A percentile compares a stretch with the other conserved stretches of the same genome.
Evolutionary conservation across 2,888 invertebrate species (phyloP).

Genomic region (Bombyx huttoni): DNA sequence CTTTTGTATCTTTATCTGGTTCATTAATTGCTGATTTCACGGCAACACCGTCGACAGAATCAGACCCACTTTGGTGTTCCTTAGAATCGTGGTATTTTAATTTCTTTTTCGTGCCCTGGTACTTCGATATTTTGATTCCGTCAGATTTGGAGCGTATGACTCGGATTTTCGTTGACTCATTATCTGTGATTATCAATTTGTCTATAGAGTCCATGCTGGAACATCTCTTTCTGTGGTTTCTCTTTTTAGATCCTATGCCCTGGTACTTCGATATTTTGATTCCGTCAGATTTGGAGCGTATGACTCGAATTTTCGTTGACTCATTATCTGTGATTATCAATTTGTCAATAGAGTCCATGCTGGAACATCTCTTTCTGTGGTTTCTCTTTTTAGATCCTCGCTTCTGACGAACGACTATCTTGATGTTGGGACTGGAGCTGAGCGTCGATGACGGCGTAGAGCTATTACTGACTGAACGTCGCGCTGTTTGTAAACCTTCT

Average conservation of each 20-base stretch:
- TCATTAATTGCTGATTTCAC: conserved; percentile 23
- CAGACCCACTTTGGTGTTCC: conserved; percentile 49
- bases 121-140: conserved; percentile 53
- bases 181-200: conserved; percentile 38
- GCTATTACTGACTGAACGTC: conserved; percentile 44
- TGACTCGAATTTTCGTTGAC: conserved; percentile 40
- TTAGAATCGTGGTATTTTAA: conserved; percentile 45
- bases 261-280: conserved; percentile 53
- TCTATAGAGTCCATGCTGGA: conserved; percentile 65
- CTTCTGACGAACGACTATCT: conserved; percentile 58
- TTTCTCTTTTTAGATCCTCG: conserved; percentile 59
- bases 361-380: conserved; percentile 62
- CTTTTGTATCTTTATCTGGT: conserved; percentile 13
- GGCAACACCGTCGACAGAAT: conserved; percentile 51
- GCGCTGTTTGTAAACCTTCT: conserved; percentile 47
- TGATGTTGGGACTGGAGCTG: conserved; percentile 61
- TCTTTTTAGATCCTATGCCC: conserved; percentile 59
- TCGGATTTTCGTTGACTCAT: conserved; percentile 36
- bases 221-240: conserved; percentile 61
- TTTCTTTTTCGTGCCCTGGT: conserved; percentile 38
- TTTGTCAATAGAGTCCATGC: conserved; percentile 62
- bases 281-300: conserved; percentile 62
- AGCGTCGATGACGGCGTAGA: conserved; percentile 62
- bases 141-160: conserved; percentile 63
- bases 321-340: conserved; percentile 34